A percentile compares a stretch with the other conserved stretches of the same genome.
phyloP scores from a whole-genome alignment of 2,113 vertebrate genomes.

The Antechinus stuartii region DNA sequence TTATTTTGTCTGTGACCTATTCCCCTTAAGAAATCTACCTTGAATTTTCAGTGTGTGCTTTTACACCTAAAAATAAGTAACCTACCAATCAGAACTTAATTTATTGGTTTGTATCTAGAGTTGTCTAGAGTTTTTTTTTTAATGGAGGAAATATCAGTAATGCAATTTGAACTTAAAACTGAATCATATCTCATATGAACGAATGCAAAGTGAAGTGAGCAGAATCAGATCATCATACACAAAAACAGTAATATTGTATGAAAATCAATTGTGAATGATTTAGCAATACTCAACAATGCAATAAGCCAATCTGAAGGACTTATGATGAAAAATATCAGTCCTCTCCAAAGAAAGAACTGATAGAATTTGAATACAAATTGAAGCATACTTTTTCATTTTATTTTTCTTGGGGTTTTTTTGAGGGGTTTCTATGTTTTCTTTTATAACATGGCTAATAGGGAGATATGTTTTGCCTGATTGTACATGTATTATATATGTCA shows the following conservation, averaged over 20 bases:
- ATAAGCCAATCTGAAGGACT: neutral
- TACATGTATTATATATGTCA: neutral
- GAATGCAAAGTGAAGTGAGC: neutral
- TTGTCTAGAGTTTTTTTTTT: neutral
- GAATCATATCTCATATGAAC: neutral
- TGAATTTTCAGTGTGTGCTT: neutral
- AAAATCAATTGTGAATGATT: neutral
- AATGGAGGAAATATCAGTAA: neutral
- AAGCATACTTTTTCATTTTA: neutral
- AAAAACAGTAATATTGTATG: neutral
- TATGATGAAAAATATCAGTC: neutral
- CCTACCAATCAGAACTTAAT: neutral
- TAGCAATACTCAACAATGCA: neutral
- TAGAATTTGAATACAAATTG: neutral
- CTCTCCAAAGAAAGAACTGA: neutral
- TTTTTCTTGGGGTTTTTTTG: neutral
- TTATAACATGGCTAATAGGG: neutral
- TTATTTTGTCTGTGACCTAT: no score
- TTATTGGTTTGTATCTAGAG: neutral
- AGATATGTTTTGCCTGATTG: neutral
- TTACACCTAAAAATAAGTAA: neutral
- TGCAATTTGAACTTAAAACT: neutral
- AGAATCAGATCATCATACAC: neutral
- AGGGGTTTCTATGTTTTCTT: neutral
- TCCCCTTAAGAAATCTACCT: no score